phyloP scores from a whole-genome alignment of 2,113 vertebrate genomes.

The Tupaia chinensis region DNA sequence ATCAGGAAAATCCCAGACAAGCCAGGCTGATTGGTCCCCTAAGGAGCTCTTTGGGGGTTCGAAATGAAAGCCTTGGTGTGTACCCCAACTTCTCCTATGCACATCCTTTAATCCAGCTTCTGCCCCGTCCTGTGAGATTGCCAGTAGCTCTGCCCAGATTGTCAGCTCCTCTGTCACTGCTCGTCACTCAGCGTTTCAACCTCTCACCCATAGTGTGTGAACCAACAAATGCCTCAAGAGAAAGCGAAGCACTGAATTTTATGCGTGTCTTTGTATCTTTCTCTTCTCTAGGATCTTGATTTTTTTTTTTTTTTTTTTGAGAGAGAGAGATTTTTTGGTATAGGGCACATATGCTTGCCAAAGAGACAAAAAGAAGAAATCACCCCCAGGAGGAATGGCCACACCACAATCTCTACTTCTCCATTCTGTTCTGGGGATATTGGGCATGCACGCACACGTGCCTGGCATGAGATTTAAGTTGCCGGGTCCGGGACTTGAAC shows the following conservation, averaged over 20 bases:
- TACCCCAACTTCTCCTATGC: too few species aligned
- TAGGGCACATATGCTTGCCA: too few species aligned
- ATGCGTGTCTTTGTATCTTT: not conserved
- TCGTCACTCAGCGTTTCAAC: not conserved
- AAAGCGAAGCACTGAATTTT: not conserved
- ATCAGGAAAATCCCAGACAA: not conserved
- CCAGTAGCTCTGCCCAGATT: not conserved
- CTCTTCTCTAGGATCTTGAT: not conserved
- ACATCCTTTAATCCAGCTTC: rapidly evolving
- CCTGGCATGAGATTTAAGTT: too few species aligned
- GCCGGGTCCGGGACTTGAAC: too few species aligned
- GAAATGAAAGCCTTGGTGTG: not conserved
- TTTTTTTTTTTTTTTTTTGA: too few species aligned
- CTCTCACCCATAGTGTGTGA: not conserved
- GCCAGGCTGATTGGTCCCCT: not conserved
- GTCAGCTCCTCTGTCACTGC: not conserved
- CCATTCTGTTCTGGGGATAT: too few species aligned
- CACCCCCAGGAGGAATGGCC: too few species aligned
- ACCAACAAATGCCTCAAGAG: not conserved
- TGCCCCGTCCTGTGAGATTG: too few species aligned
- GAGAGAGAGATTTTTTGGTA: too few species aligned
- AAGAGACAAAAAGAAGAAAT: too few species aligned
- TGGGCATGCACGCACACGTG: too few species aligned
- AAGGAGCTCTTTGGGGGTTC: not conserved
- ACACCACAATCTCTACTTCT: too few species aligned